Percentiles rank a stretch among this genome's conserved stretches.
These are phyloP conservation scores for Ceratotherium simum DNA, from an alignment of 2,113 vertebrate genomes.

Conservation along the genomic window DNA sequence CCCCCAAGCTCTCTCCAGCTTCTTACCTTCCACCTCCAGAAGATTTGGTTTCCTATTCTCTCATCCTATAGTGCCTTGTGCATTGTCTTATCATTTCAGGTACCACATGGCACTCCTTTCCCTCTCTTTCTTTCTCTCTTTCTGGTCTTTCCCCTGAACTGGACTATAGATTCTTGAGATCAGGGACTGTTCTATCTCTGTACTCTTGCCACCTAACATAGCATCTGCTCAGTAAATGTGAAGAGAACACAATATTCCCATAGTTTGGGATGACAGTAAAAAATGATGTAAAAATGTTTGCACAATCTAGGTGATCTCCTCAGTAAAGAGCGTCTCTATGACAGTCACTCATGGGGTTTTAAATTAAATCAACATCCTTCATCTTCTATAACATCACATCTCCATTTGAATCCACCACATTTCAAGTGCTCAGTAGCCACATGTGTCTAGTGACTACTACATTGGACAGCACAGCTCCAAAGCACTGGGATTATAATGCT, in stretches of 20 bases:
- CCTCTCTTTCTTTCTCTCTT: background rate
- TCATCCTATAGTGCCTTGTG: background rate
- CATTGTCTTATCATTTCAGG: background rate
- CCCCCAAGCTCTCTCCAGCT: background rate
- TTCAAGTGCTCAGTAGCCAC: too few relatives aligned
- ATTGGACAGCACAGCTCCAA: background rate
- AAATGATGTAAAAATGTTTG: background rate
- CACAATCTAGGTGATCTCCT: background rate
- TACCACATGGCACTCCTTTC: background rate
- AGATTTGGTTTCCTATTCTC: background rate
- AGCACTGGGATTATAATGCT: background rate
- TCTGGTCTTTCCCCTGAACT: background rate
- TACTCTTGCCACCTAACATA: background rate
- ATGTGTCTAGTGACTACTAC: background rate
- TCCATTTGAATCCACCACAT: background rate
- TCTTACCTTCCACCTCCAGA: background rate
- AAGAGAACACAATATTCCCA: background rate
- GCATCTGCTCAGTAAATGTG: background rate
- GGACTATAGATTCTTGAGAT: rapidly evolving
- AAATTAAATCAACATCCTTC: background rate
- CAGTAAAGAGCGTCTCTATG: background rate
- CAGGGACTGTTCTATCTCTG: background rate
- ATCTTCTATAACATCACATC: background rate
- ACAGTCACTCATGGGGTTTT: background rate
- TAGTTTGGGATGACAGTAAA: background rate